Percentiles rank a stretch among this genome's conserved stretches.
Evolutionary conservation across 1,140 invertebrate genomes (phyloP).

Genomic region (Aphelinus atriplicis): DNA sequence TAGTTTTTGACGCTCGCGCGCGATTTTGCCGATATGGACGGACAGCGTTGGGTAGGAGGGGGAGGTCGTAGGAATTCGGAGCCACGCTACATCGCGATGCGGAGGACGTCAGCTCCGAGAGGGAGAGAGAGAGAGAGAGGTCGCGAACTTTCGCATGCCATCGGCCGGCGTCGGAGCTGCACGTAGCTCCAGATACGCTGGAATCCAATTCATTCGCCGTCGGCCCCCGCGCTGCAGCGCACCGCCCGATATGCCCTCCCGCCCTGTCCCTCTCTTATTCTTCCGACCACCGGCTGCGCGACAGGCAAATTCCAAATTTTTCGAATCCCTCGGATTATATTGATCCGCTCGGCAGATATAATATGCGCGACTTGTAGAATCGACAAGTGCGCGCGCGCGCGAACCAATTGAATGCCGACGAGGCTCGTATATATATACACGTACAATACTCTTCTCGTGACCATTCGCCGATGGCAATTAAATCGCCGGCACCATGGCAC

Average conservation of each 20-base stretch:
- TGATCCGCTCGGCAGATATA: not conserved
- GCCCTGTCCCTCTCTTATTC: not conserved
- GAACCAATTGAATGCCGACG: too few relatives aligned
- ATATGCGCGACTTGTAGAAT: too few relatives aligned
- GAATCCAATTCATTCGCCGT: not conserved
- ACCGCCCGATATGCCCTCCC: not conserved
- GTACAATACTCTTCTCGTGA: too few relatives aligned
- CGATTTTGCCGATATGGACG: too few relatives aligned
- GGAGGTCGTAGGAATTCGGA: not conserved
- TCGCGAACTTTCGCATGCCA: not conserved
- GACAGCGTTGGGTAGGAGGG: too few relatives aligned
- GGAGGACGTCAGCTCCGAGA: too few relatives aligned
- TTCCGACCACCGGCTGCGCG: not conserved
- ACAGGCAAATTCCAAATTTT: slow-evolving; percentile 1
- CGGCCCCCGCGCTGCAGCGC: not conserved
- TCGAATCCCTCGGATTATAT: slow-evolving; percentile 3
- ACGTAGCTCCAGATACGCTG: not conserved
- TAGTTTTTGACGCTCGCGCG: too few relatives aligned
- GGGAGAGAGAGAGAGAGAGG: too few relatives aligned
- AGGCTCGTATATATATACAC: too few relatives aligned
- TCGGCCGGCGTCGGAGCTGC: not conserved
- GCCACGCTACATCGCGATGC: not conserved
- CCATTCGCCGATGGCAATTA: too few relatives aligned
- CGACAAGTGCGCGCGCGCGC: too few relatives aligned
- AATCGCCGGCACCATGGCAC: too few relatives aligned